Evolutionary conservation across 30 jellyfish, hydroid and myxozoan species (phyloP).

Genomic region (Turritopsis dohrnii): DNA sequence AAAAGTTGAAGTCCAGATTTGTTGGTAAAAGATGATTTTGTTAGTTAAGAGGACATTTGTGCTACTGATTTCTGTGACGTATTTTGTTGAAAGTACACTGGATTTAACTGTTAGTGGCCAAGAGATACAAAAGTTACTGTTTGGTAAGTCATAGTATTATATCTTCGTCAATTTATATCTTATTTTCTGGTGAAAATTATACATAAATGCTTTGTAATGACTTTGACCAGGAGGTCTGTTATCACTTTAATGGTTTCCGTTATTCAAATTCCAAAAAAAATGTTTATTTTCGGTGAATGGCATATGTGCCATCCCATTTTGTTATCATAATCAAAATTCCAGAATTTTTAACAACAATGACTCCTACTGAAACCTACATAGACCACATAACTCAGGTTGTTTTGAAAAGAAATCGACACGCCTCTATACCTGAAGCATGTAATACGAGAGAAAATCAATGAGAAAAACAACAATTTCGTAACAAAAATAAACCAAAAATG

Average conservation of each 20-base stretch:
- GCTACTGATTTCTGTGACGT: background rate
- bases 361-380: background rate
- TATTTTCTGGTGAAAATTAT: no score
- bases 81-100: background rate
- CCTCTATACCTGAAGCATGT: background rate
- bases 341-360: background rate
- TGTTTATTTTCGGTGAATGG: background rate
- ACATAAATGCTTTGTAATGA: no score
- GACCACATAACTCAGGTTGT: background rate
- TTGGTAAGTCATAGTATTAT: conserved; percentile 1
- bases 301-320: background rate
- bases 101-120: conserved; percentile 2
- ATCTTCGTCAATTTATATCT: no score
- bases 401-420: background rate
- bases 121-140: conserved; percentile 5
- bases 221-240: background rate
- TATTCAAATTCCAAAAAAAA: background rate
- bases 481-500: background rate
- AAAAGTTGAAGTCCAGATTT: background rate
- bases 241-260: background rate
- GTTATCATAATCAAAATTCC: background rate
- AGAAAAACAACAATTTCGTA: background rate
- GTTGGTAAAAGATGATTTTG: background rate
- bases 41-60: background rate
- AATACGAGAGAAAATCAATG: background rate